Evolutionary conservation across 2,888 invertebrate species (phyloP).

Genomic region (Hydroisotoma schaefferi): DNA sequence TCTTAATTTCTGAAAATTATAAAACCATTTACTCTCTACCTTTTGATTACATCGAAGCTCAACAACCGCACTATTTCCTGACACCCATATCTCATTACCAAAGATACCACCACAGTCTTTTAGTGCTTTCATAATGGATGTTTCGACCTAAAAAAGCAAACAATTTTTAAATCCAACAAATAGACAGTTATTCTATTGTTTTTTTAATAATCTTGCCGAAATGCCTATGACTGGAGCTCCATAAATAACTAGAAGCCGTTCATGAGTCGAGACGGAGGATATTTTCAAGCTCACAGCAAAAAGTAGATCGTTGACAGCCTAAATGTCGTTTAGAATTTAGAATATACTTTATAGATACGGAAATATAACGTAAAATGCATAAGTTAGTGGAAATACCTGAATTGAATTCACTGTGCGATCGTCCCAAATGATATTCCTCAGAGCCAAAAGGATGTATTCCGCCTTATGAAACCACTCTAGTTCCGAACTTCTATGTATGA

Average conservation of each 20-base stretch:
- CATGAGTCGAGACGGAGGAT: not conserved
- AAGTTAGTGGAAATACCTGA: no score
- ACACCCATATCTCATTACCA: constrained; percentile 31
- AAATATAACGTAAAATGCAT: not conserved
- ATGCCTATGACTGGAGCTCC: constrained; percentile 28
- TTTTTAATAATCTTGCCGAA: constrained; percentile 7
- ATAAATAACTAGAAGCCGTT: constrained; percentile 23
- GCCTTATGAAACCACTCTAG: constrained; percentile 23
- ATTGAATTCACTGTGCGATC: not conserved
- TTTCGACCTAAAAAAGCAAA: constrained; percentile 9
- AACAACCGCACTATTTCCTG: constrained; percentile 19
- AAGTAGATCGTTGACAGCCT: not conserved
- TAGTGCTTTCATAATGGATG: constrained; percentile 15
- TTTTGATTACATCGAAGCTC: constrained; percentile 21
- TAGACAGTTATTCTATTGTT: not conserved
- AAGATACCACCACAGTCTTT: constrained; percentile 30
- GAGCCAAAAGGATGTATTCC: constrained; percentile 12
- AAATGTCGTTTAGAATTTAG: not conserved
- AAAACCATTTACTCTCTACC: constrained; percentile 9
- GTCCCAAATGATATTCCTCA: constrained; percentile 24
- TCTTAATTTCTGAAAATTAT: not conserved
- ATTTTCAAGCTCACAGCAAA: constrained; percentile 11
- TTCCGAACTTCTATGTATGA: constrained; percentile 2
- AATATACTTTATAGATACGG: no score
- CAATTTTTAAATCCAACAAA: not conserved